Evolutionary conservation across 2,797 vertebrate species (phyloP), one percentile per base, ranked within the genome.

Genomic region (Scleropages formosus): DNA sequence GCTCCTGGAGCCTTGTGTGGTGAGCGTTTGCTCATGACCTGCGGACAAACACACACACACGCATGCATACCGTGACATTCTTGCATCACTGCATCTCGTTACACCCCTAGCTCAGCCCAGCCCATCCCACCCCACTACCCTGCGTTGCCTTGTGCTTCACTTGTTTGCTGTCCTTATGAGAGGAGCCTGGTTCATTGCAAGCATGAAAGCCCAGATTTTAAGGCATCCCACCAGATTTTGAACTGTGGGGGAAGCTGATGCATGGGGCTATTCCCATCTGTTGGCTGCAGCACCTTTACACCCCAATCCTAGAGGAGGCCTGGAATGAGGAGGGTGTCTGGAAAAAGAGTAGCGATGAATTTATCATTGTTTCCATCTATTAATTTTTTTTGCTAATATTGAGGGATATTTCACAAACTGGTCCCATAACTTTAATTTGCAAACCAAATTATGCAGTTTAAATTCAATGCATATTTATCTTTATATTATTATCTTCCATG

Each of bases 1-100:
- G 75, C 78, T 79, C 61, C 78, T 56, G 56, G 80, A 82, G 73
- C 78, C 59, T 4, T 18, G 8, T 9, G 8, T 4, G 12, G 46
- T n/a, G 27, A 44, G 64, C 16, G 11, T 3, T 66, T 9, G 4
- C 18, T 20, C 13, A 18, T 67, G 65, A 79, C 75, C 67, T 73
- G n/a, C 74, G 20, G 51, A 53, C 61, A 63, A 56, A 61, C 63
- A 74, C 60, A 31, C 63, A 75, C 61, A 75, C 67, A 73, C 22
- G 58, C 20, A 62, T 69, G 73, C 24, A 62, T 47, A 64, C 47
- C 72, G 71, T 67, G 39, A 53, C 60, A 63, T 78, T 71, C 73
- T 77, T 75, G 47, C 73, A 60, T 78, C 62, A 65, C 62, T 49
- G 51, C 31, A 49, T 51, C 20, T 59, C 47, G 27, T 58, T 79